phyloP scores from a whole-genome alignment of 2,113 vertebrate genomes.

The Atractosteus spatula region DNA sequence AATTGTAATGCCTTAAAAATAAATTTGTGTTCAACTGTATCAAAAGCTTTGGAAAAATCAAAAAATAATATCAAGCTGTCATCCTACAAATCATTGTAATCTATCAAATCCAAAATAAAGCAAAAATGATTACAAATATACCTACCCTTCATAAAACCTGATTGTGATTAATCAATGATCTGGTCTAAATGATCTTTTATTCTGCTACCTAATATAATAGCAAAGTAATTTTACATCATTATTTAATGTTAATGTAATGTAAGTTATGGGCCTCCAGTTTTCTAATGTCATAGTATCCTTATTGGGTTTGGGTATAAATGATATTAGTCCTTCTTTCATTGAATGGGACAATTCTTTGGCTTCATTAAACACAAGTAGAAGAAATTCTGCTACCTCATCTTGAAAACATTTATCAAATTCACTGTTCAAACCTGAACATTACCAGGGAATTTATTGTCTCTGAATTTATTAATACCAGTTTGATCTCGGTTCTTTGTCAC shows the following conservation, averaged over 20 bases:
- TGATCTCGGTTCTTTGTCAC: too few species aligned
- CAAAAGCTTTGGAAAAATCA: not conserved
- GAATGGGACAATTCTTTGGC: not conserved
- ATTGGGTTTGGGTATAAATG: not conserved
- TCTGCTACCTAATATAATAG: not conserved
- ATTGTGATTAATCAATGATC: not conserved
- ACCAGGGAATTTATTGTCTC: not conserved
- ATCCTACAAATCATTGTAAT: not conserved
- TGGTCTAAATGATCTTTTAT: not conserved
- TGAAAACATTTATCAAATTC: not conserved
- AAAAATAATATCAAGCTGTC: not conserved
- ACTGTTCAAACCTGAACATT: not conserved
- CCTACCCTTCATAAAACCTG: not conserved
- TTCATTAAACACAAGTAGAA: not conserved
- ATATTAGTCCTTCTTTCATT: not conserved
- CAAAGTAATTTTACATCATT: not conserved
- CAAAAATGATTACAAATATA: not conserved
- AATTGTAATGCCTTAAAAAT: not conserved
- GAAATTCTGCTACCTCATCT: not conserved
- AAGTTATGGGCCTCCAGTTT: not conserved
- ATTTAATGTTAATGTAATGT: not conserved
- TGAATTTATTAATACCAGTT: not conserved
- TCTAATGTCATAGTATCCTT: not conserved
- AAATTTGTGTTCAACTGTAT: not conserved
- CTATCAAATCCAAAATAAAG: conserved; percentile 2